Conservation (phyloP, 2,888 invertebrate species). For the Aphidoletes aphidimyza region DNA sequence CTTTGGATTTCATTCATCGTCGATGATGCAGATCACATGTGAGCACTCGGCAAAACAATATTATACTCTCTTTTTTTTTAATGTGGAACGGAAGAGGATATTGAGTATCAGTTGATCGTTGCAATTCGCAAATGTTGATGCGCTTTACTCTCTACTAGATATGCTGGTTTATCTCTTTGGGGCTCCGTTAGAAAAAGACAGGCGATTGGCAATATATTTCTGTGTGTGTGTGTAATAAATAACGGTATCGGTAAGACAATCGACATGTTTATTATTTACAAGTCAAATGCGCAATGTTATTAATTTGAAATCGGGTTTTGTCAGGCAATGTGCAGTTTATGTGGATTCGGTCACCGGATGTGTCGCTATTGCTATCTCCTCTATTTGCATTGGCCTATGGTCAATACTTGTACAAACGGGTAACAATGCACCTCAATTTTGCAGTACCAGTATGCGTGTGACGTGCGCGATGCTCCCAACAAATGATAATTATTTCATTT, state of each 20-base stretch:
- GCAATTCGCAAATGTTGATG: neutral
- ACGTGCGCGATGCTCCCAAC: neutral
- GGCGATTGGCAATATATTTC: no score
- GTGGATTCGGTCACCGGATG: slow-evolving; percentile 8
- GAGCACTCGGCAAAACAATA: neutral
- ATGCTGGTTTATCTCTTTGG: neutral
- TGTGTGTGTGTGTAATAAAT: slow-evolving; percentile 14
- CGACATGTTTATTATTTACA: slow-evolving; percentile 49
- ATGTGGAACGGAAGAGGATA: slow-evolving; percentile 46
- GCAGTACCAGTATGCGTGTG: neutral
- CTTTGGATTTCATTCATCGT: neutral
- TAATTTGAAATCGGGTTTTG: slow-evolving; percentile 41
- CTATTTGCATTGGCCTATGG: no score
- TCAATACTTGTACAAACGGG: no score
- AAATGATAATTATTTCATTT: slow-evolving; percentile 43
- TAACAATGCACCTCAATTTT: no score
- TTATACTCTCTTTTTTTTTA: no score
- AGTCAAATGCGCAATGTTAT: slow-evolving; percentile 37
- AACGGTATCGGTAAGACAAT: slow-evolving; percentile 48
- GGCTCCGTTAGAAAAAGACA: neutral
- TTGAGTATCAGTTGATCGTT: slow-evolving; percentile 14
- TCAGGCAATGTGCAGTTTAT: neutral
- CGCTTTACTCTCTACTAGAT: neutral
- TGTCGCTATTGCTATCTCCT: no score
- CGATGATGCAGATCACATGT: neutral